A percentile compares a stretch with the other conserved stretches of the same genome.
Conservation (phyloP, 2,113 vertebrate genomes). For the Anolis carolinensis region DNA sequence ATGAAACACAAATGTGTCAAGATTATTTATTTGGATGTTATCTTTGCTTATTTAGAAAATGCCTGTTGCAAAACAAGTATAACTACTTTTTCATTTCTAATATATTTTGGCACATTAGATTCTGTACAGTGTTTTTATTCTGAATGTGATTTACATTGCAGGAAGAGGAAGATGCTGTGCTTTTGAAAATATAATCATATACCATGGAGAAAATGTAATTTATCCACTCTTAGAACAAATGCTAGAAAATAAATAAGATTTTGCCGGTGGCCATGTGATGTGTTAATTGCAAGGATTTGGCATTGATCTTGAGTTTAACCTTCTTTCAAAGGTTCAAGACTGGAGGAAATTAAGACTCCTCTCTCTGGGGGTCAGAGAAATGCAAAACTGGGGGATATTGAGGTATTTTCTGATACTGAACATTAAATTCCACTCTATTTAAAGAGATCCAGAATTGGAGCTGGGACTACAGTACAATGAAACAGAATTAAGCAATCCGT, state of each 20-base stretch:
- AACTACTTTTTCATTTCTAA: not conserved
- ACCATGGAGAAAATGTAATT: no score
- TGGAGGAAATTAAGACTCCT: not conserved
- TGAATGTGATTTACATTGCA: not conserved
- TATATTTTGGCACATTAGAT: not conserved
- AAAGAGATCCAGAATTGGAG: not conserved
- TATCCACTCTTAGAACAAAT: not conserved
- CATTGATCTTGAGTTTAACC: not conserved
- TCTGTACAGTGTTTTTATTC: not conserved
- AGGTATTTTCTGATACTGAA: not conserved
- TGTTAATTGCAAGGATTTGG: not conserved
- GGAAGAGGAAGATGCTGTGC: not conserved
- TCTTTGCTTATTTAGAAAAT: conserved; percentile 5
- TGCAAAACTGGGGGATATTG: not conserved
- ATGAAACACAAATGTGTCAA: conserved; percentile 4
- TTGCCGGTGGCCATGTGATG: not conserved
- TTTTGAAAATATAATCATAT: not conserved
- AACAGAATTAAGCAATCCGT: not conserved
- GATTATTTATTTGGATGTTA: conserved; percentile 14
- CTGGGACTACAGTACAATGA: not conserved
- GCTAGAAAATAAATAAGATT: not conserved
- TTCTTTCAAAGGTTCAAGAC: not conserved
- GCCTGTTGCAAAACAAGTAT: not conserved
- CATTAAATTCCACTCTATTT: not conserved
- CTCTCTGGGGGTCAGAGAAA: not conserved